A percentile compares a stretch with the other conserved stretches of the same genome.
phyloP scores from a whole-genome alignment of 2,888 invertebrate species.

The Morpho deidamia region DNA sequence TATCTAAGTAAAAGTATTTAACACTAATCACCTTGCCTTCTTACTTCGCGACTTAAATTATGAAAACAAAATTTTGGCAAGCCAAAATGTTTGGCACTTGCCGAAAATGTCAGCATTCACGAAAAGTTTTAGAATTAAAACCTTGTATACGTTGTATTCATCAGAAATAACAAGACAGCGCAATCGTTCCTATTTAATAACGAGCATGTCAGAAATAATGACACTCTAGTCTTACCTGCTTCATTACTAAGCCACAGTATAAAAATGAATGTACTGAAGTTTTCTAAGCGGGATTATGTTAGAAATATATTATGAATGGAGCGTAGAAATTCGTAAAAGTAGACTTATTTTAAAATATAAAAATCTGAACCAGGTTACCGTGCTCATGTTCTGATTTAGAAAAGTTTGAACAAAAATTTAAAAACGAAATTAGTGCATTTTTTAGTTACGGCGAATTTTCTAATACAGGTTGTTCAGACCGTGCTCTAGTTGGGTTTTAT shows the following conservation, averaged over 20 bases:
- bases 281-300: constrained; percentile 7
- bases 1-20: too few relatives aligned
- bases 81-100: too few relatives aligned
- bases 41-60: too few relatives aligned
- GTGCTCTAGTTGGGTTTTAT: not conserved
- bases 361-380: constrained; percentile 3
- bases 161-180: not conserved
- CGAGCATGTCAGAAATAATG: constrained; percentile 8
- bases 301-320: constrained; percentile 5
- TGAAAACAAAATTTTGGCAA: too few relatives aligned
- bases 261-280: not conserved
- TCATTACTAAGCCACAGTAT: constrained; percentile 8
- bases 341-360: not conserved
- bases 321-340: constrained; percentile 6
- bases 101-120: too few relatives aligned
- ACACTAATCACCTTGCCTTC: too few relatives aligned
- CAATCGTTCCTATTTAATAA: constrained; percentile 1
- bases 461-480: constrained; percentile 2
- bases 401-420: not conserved
- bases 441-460: not conserved
- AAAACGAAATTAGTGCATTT: not conserved
- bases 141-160: too few relatives aligned
- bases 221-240: constrained; percentile 5
- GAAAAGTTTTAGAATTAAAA: too few relatives aligned
- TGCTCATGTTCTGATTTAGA: constrained; percentile 9